Percentiles rank a stretch among this genome's conserved stretches.
Evolutionary conservation across 2,113 vertebrate genomes (phyloP).

Genomic region (Crotophaga sulcirostris): DNA sequence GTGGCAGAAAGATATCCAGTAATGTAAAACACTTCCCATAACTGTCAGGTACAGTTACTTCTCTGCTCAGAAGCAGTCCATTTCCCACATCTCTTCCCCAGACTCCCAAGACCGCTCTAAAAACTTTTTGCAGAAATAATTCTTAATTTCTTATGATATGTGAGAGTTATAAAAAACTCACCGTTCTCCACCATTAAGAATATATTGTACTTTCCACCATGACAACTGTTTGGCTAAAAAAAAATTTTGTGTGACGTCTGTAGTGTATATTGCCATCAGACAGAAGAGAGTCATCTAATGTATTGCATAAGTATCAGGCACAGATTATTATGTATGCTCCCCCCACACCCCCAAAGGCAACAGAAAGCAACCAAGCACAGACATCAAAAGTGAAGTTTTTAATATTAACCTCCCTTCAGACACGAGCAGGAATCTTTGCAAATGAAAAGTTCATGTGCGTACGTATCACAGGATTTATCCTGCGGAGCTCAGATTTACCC

Average conservation of each 20-base stretch:
- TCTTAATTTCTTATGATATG: not conserved
- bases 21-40: not conserved
- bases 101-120: not conserved
- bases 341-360: not conserved
- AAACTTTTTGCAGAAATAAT: not conserved
- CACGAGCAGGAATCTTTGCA: not conserved
- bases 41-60: not conserved
- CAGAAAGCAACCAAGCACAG: not conserved
- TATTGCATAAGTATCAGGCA: not conserved
- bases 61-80: not conserved
- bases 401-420: not conserved
- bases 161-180: not conserved
- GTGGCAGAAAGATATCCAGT: not conserved
- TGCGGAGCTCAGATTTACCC: not conserved
- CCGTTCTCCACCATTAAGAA: not conserved
- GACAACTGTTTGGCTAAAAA: not conserved
- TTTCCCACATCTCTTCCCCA: not conserved
- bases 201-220: not conserved
- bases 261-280: not conserved
- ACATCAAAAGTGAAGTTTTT: not conserved
- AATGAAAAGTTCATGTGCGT: fast-evolving
- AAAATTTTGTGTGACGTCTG: not conserved
- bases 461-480: not conserved
- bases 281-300: not conserved
- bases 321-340: not conserved